These are phyloP conservation scores for Xestobium rufovillosum DNA, from an alignment of 2,888 invertebrate genomes.

Conservation along the genomic window DNA sequence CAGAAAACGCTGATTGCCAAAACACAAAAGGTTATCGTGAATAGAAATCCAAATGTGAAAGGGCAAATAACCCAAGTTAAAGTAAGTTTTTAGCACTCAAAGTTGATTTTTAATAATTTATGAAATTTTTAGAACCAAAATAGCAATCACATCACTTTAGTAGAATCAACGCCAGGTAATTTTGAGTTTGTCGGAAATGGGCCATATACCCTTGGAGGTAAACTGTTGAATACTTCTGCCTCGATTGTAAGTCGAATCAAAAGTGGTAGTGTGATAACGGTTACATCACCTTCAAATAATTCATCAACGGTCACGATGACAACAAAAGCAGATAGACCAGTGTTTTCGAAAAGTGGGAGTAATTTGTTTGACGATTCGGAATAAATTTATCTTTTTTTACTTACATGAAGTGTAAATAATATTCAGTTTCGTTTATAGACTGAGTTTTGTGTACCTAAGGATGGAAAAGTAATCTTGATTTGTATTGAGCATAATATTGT, in stretches of 20 bases:
- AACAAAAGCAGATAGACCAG: too few relatives aligned
- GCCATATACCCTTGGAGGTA: slow-evolving; percentile 28
- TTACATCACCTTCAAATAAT: slow-evolving; percentile 25
- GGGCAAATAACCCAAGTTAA: slow-evolving; percentile 15
- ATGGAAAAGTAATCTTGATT: too few relatives aligned
- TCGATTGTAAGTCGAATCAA: slow-evolving; percentile 24
- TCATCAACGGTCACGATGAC: too few relatives aligned
- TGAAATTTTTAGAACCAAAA: slow-evolving; percentile 19
- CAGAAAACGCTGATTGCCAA: slow-evolving; percentile 32
- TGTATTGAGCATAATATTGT: too few relatives aligned
- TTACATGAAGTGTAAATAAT: too few relatives aligned
- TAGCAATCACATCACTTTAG: slow-evolving; percentile 32
- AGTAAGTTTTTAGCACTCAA: slow-evolving; percentile 5
- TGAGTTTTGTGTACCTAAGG: too few relatives aligned
- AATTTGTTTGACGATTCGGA: too few relatives aligned
- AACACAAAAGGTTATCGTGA: slow-evolving; percentile 33
- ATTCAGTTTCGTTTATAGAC: too few relatives aligned
- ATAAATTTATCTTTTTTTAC: too few relatives aligned
- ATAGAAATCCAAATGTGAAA: slow-evolving; percentile 20
- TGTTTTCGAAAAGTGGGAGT: too few relatives aligned
- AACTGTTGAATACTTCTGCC: slow-evolving; percentile 26
- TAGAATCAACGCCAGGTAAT: slow-evolving; percentile 35
- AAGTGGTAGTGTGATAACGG: slow-evolving; percentile 24
- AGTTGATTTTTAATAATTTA: slow-evolving; percentile 6
- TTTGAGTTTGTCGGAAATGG: slow-evolving; percentile 32